These are phyloP conservation scores for Podarcis raffonei DNA, from an alignment of 2,113 vertebrate species.

Conservation along the genomic window DNA sequence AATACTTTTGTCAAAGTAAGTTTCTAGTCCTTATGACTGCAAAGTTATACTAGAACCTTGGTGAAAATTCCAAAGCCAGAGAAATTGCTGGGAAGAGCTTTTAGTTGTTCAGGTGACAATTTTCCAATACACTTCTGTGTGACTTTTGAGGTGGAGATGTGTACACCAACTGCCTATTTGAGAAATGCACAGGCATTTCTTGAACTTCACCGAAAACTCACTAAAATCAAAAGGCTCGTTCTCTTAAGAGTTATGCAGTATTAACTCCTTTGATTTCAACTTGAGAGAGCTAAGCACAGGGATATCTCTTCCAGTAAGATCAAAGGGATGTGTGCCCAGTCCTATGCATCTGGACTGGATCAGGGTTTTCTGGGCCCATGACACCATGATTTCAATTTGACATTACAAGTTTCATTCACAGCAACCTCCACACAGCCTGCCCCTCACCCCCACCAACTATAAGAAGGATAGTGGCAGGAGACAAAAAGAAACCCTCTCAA, in stretches of 20 bases:
- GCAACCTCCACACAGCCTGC: neutral
- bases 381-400: neutral
- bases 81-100: neutral
- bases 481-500: too few species aligned
- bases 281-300: neutral
- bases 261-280: neutral
- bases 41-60: neutral
- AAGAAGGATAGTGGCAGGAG: neutral
- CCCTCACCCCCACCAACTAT: neutral
- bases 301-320: neutral
- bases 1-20: neutral
- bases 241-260: neutral
- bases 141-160: neutral
- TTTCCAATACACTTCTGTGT: neutral
- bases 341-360: neutral
- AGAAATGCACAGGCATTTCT: neutral
- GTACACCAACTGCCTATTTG: neutral
- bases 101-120: neutral
- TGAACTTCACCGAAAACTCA: neutral
- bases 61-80: neutral
- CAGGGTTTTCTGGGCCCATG: neutral
- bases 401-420: neutral
- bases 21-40: neutral
- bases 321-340: neutral
- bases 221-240: neutral